A percentile compares a stretch with the other conserved stretches of the same genome.
phyloP scores from a whole-genome alignment of 1,140 invertebrate species.

The Hermetia illucens region DNA sequence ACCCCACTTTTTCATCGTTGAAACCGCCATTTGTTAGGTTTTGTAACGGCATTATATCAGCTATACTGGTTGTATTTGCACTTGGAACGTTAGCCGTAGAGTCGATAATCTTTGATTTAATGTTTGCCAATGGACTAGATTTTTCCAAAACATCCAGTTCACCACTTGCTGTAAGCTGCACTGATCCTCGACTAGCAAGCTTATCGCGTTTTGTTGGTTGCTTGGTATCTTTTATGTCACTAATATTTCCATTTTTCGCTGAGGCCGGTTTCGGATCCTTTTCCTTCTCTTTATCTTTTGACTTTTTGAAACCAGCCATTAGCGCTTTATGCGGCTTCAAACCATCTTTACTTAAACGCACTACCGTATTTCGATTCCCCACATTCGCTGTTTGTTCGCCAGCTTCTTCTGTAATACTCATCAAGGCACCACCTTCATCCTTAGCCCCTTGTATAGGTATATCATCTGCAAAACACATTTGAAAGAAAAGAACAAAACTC shows the following conservation, averaged over 20 bases:
- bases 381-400: conserved; percentile 12
- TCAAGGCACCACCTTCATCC: conserved; percentile 20
- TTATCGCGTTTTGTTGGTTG: neutral
- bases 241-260: neutral
- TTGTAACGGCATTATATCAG: neutral
- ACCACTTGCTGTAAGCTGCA: neutral
- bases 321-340: conserved; percentile 25
- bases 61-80: neutral
- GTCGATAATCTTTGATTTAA: neutral
- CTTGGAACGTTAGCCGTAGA: too few species aligned
- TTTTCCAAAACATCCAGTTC: neutral
- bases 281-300: conserved; percentile 27
- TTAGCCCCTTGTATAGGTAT: conserved; percentile 22
- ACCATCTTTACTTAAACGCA: conserved; percentile 28
- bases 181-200: neutral
- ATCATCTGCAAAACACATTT: conserved; percentile 14
- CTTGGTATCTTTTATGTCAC: neutral
- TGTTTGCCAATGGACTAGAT: neutral
- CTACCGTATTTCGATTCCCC: conserved; percentile 20
- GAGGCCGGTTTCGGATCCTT: conserved; percentile 2
- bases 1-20: neutral
- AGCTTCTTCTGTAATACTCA: conserved; percentile 24
- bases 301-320: conserved; percentile 28
- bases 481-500: neutral
- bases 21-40: neutral